Evolutionary conservation across 2,888 invertebrate genomes (phyloP), one percentile per base, ranked within the genome.

Genomic region (Drosophila lutescens): DNA sequence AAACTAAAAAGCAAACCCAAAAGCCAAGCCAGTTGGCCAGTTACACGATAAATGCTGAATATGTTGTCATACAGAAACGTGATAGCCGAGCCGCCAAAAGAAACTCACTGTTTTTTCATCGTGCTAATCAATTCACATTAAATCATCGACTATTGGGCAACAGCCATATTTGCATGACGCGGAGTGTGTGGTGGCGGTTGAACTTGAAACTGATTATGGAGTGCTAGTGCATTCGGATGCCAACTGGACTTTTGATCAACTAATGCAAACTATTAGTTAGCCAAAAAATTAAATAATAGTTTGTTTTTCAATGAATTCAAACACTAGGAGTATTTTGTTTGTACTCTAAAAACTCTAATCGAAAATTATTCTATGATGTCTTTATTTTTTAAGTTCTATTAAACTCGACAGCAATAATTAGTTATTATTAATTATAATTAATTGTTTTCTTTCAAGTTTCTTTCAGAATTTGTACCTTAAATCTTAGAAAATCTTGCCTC

Each of bases 171-270:
- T 20, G 17, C 66, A 78, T 70, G 78, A 41, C 47, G 38, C 56
- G 47, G 17, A 43, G 40, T 53, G 69, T 50, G 53, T 20, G 50
- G 26, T 44, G 43, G 46, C 41, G 46, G 40, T 63, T 55, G 81
- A 76, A 81, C 80, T 63, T 84, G 78, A 78, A 78, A 63, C 40
- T 32, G 49, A 56, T 62, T 77, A 47, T 49, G 46, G 62, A 32
- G 60, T 67, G 78, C 41, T 54, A 47, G 32, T 46, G 38, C 36
- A 65, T 34, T 66, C 40, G 26, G n/a, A 15, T 40, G 44, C 12
- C 5, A 46, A 7, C 32, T 38, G 26, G 40, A 40, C 36, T 46
- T 44, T 43, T 44, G 38, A 12, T 41, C 41, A 17, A 10, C 5
- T 10, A 13, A 34, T 41, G 1, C 4, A 2, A 15, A 17, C 41